phyloP scores from a whole-genome alignment of 2,888 invertebrate species.

The Stenichneumon culpator region DNA sequence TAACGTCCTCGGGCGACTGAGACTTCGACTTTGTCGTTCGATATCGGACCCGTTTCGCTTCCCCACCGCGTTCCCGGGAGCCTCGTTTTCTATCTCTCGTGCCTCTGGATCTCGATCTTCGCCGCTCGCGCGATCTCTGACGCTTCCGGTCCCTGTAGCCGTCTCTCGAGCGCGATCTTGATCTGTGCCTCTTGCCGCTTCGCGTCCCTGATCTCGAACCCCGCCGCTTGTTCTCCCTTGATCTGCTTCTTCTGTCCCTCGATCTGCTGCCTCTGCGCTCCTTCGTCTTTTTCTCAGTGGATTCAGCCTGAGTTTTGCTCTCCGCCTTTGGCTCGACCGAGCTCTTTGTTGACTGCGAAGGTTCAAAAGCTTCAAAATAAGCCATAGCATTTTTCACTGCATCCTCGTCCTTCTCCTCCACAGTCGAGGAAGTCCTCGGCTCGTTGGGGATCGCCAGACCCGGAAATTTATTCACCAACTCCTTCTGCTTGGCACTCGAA shows the following conservation, averaged over 20 bases:
- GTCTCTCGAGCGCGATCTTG: slow-evolving; percentile 70
- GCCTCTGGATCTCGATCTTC: slow-evolving; percentile 72
- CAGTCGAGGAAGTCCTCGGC: slow-evolving; percentile 82
- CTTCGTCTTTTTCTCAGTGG: slow-evolving; percentile 80
- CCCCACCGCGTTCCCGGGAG: slow-evolving; percentile 73
- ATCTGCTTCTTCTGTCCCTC: slow-evolving; percentile 69
- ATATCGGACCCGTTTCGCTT: slow-evolving; percentile 75
- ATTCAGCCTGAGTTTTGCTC: slow-evolving; percentile 68
- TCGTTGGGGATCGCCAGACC: slow-evolving; percentile 94
- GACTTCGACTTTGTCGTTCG: slow-evolving; percentile 78
- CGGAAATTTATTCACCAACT: slow-evolving; percentile 91
- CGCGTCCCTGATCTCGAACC: slow-evolving; percentile 60
- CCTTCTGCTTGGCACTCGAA: slow-evolving; percentile 85
- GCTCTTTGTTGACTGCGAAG: slow-evolving; percentile 86
- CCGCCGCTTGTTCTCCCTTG: slow-evolving; percentile 64
- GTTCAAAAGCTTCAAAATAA: slow-evolving; percentile 93
- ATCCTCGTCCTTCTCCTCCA: slow-evolving; percentile 81
- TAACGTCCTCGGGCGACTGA: slow-evolving; percentile 84
- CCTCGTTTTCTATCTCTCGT: slow-evolving; percentile 69
- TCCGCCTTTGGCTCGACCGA: slow-evolving; percentile 64
- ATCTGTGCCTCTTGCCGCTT: slow-evolving; percentile 72
- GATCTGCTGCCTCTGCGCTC: slow-evolving; percentile 74
- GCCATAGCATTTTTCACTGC: slow-evolving; percentile 94
- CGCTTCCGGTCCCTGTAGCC: slow-evolving; percentile 62
- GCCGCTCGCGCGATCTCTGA: slow-evolving; percentile 62